Base-by-base conservation (phyloP, 2,797 vertebrate species). In the Discoglossus pictus region DNA sequence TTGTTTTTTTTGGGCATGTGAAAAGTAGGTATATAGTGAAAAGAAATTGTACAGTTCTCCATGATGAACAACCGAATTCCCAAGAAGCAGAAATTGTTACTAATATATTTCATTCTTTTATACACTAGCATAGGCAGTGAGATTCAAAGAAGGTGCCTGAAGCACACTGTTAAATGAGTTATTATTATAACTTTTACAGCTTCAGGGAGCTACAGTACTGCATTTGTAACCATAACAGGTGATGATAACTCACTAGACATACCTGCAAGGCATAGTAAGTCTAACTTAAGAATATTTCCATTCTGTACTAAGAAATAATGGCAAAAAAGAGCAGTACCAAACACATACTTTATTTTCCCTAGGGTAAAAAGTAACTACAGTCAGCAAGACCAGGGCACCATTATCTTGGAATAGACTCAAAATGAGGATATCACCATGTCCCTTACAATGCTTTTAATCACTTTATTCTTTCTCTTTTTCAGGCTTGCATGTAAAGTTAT, bases 141-240 rank as follows among this genome's bases (percentile, higher is more conserved):
- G 23, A 59, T 59, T 59, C n/a, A 25, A 59, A 43, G 55, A 59
- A 10, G 21, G 27, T 13, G 20, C 36, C 36, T 42, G 38, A 16
- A 42, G 54, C 36, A 24, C 12, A 15, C 23, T 56, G 17, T 55
- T 39, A n/a, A 31, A 31, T 31, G 27, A 56, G 21, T 39, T 56
- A 56, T 56, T 56, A 56, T 56, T 40, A 40, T 56, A 56, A 56
- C 54, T 56, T 56, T 42, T 35, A 24, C 16, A 13, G 54, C 36
- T 56, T 20, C 13, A 15, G 54, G 54, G 54, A 42, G 21, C 52
- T 40, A 40, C 15, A 40, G n/a, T 13, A 17, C 21, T 56, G 38
- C 54, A 56, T 56, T 56, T 56, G 23, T 39, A 56, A 24, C 15
- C 15, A 21, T 42, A 42, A 38, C 36, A 56, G 38, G 15, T 7